These are phyloP conservation scores for Torymus texanus DNA, from an alignment of 2,888 invertebrate genomes.

Conservation along the genomic window DNA sequence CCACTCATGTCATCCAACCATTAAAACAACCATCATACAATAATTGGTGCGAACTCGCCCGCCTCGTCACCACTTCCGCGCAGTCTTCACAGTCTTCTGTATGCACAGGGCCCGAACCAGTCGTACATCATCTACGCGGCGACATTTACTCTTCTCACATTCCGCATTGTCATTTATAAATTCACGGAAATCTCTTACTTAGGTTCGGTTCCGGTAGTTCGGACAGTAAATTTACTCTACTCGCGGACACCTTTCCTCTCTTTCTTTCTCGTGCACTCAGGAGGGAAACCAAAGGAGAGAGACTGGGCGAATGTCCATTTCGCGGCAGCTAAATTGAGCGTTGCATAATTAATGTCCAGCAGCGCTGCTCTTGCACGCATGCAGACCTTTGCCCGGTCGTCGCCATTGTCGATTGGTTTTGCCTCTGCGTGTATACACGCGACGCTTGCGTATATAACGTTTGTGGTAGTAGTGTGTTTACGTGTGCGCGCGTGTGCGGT, in stretches of 20 bases:
- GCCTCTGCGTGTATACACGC: not conserved
- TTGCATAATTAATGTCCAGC: slow-evolving; percentile 68
- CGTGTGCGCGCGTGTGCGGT: not conserved
- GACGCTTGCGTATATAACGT: no score
- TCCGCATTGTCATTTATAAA: slow-evolving; percentile 38
- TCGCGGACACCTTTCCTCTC: slow-evolving; percentile 22
- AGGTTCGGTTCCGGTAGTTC: slow-evolving; percentile 6
- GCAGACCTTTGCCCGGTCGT: slow-evolving; percentile 7
- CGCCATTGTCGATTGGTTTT: slow-evolving; percentile 20
- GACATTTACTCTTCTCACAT: slow-evolving; percentile 31
- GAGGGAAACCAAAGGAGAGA: not conserved
- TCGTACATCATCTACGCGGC: not conserved
- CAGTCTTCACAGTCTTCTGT: not conserved
- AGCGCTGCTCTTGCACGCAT: not conserved
- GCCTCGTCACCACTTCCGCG: no score
- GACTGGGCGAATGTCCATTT: slow-evolving; percentile 60
- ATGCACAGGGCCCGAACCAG: not conserved
- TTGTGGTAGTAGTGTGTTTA: not conserved
- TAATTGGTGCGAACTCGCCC: no score
- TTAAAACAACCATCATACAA: no score
- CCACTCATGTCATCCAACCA: no score
- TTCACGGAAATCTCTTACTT: slow-evolving; percentile 40
- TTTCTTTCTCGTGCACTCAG: not conserved
- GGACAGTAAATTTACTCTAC: slow-evolving; percentile 48
- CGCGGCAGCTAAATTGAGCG: slow-evolving; percentile 67